phyloP scores from a whole-genome alignment of 2,113 vertebrate species.

The Nerophis ophidion region DNA sequence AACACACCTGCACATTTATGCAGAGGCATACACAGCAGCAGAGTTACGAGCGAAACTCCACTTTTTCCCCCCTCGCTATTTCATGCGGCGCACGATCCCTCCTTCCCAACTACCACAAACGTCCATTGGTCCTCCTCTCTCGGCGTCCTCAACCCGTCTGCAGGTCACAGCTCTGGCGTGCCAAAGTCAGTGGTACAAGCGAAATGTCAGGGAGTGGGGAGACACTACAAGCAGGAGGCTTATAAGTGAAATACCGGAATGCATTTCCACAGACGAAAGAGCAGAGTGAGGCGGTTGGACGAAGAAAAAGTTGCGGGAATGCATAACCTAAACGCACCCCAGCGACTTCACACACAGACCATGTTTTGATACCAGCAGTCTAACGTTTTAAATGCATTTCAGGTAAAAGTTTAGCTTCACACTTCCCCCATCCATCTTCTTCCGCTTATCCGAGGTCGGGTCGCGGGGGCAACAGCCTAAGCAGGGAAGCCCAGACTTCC shows the following conservation, averaged over 20 bases:
- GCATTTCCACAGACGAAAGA: slow-evolving; percentile 24
- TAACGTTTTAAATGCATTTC: slow-evolving; percentile 1
- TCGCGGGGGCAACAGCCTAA: too few species aligned
- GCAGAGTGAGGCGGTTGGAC: slow-evolving; percentile 13
- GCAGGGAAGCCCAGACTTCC: too few species aligned
- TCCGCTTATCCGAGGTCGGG: too few species aligned
- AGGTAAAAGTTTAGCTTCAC: background rate
- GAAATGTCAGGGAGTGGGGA: slow-evolving; percentile 53
- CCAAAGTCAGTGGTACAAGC: slow-evolving; percentile 53
- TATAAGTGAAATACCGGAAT: slow-evolving; percentile 27
- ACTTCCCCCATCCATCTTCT: background rate
- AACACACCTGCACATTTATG: slow-evolving; percentile 13
- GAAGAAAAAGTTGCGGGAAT: slow-evolving; percentile 15
- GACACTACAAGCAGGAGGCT: slow-evolving; percentile 19
- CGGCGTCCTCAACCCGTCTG: slow-evolving; percentile 42
- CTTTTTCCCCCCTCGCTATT: background rate
- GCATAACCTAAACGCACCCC: background rate
- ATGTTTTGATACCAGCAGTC: background rate
- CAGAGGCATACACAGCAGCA: slow-evolving; percentile 17
- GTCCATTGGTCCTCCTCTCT: slow-evolving; percentile 21
- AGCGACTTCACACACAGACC: slow-evolving; percentile 1
- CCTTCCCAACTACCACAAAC: slow-evolving; percentile 4
- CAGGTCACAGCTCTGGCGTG: slow-evolving; percentile 48
- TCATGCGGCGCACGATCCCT: slow-evolving; percentile 17
- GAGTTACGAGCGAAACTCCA: slow-evolving; percentile 12